A percentile compares a stretch with the other conserved stretches of the same genome.
Evolutionary conservation across 2,888 invertebrate genomes (phyloP).

Genomic region (Torymus auratus): DNA sequence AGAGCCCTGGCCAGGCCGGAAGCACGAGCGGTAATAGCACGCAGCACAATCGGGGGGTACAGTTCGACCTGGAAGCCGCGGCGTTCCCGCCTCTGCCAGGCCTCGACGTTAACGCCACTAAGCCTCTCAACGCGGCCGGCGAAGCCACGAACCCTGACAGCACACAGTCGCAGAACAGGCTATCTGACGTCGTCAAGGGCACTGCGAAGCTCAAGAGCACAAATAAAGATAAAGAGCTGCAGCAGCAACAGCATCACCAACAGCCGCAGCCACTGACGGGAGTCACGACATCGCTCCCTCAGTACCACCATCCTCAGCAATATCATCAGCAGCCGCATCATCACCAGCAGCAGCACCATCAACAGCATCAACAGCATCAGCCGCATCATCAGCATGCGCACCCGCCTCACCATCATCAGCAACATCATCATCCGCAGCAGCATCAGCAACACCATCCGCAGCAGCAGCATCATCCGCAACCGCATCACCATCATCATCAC

Average conservation of each 20-base stretch:
- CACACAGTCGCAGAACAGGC: slow-evolving; percentile 79
- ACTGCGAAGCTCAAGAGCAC: slow-evolving; percentile 81
- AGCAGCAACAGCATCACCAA: slow-evolving; percentile 54
- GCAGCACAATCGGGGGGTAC: slow-evolving; percentile 78
- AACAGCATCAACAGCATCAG: slow-evolving; percentile 59
- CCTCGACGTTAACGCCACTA: slow-evolving; percentile 75
- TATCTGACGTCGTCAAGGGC: slow-evolving; percentile 89
- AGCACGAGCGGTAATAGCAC: slow-evolving; percentile 64
- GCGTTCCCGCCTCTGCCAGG: slow-evolving; percentile 90
- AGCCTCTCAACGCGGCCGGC: slow-evolving; percentile 66
- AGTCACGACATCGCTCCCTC: slow-evolving; percentile 13
- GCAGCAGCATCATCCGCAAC: slow-evolving; percentile 43
- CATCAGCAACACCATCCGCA: slow-evolving; percentile 35
- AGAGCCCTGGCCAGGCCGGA: slow-evolving; percentile 62
- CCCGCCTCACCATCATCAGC: slow-evolving; percentile 57
- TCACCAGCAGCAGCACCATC: slow-evolving; percentile 51
- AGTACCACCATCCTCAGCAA: slow-evolving; percentile 49
- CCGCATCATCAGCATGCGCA: slow-evolving; percentile 60
- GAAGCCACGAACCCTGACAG: slow-evolving; percentile 67
- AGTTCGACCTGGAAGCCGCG: slow-evolving; percentile 88
- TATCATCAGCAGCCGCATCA: slow-evolving; percentile 37
- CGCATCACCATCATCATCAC: slow-evolving; percentile 50
- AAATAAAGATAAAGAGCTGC: slow-evolving; percentile 71
- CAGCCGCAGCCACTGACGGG: slow-evolving; percentile 39
- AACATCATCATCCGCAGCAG: slow-evolving; percentile 33